phyloP scores from a whole-genome alignment of 2,888 invertebrate genomes.

The Habrosyne pyritoides region DNA sequence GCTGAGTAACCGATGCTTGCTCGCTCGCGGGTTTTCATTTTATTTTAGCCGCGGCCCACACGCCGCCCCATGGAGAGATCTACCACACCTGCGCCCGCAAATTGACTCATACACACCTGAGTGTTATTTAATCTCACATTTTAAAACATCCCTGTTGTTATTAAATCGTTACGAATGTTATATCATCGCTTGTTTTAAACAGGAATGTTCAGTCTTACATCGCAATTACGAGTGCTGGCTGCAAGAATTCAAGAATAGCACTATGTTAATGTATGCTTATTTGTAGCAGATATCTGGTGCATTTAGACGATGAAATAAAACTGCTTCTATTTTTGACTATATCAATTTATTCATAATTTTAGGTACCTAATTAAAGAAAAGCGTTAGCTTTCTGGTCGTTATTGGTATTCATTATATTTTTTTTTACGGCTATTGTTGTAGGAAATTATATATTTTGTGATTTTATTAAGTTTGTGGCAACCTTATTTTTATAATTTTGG shows the following conservation, averaged over 20 bases:
- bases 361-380: too few relatives aligned
- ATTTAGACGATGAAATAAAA: not conserved
- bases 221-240: not conserved
- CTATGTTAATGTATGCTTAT: not conserved
- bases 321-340: not conserved
- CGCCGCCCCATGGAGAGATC: slow-evolving; percentile 56
- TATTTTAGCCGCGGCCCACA: slow-evolving; percentile 78
- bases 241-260: not conserved
- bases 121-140: slow-evolving; percentile 65
- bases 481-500: not conserved
- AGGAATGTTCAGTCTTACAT: slow-evolving; percentile 7
- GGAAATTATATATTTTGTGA: too few relatives aligned
- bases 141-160: slow-evolving; percentile 44
- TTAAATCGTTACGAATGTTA: slow-evolving; percentile 27
- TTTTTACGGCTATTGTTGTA: too few relatives aligned
- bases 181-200: slow-evolving; percentile 16
- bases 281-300: not conserved
- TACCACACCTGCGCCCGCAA: slow-evolving; percentile 73
- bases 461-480: too few relatives aligned
- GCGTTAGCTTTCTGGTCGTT: too few relatives aligned
- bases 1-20: slow-evolving; percentile 66
- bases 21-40: slow-evolving; percentile 60
- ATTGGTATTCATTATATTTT: too few relatives aligned
- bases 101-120: slow-evolving; percentile 73
- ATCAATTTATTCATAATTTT: not conserved